Conservation (phyloP, 2,888 invertebrate species). For the Troides helena region DNA sequence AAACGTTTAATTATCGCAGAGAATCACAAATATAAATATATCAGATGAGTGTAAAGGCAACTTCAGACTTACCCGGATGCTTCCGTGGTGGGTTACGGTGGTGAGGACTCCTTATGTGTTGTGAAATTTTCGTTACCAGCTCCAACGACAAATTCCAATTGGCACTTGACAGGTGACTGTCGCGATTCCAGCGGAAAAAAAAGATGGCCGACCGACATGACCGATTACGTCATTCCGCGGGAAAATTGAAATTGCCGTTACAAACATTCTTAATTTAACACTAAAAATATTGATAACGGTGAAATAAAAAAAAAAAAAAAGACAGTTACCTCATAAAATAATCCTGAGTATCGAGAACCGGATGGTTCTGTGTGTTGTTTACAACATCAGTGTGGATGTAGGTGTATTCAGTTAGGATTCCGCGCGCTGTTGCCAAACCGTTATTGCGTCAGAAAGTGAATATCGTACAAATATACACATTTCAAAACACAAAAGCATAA, state of each 20-base stretch:
- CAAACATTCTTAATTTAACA: conserved; percentile 36
- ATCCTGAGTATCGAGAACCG: conserved; percentile 46
- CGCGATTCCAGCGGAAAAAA: conserved; percentile 36
- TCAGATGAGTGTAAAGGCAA: conserved; percentile 37
- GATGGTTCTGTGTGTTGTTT: conserved; percentile 52
- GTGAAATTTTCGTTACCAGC: conserved; percentile 58
- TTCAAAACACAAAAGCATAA: conserved; percentile 67
- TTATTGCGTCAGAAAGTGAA: conserved; percentile 75
- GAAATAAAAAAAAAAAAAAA: conserved; percentile 20
- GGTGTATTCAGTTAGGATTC: conserved; percentile 59
- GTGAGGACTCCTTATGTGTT: conserved; percentile 58
- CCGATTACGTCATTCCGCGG: conserved; percentile 72
- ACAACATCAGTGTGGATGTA: conserved; percentile 58
- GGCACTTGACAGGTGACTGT: conserved; percentile 63
- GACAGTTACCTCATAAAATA: conserved; percentile 67
- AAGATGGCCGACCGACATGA: conserved; percentile 59
- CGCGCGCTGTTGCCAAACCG: conserved; percentile 75
- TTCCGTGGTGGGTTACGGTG: conserved; percentile 63
- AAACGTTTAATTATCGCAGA: conserved; percentile 40
- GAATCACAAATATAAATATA: conserved; percentile 27
- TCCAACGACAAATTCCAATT: conserved; percentile 43
- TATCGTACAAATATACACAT: conserved; percentile 69
- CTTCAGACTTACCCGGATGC: conserved; percentile 73
- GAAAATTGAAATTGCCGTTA: conserved; percentile 64
- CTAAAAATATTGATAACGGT: conserved; percentile 21